Base-by-base conservation (phyloP, 2,888 invertebrate genomes). In the Agonopterix subpropinquella region DNA sequence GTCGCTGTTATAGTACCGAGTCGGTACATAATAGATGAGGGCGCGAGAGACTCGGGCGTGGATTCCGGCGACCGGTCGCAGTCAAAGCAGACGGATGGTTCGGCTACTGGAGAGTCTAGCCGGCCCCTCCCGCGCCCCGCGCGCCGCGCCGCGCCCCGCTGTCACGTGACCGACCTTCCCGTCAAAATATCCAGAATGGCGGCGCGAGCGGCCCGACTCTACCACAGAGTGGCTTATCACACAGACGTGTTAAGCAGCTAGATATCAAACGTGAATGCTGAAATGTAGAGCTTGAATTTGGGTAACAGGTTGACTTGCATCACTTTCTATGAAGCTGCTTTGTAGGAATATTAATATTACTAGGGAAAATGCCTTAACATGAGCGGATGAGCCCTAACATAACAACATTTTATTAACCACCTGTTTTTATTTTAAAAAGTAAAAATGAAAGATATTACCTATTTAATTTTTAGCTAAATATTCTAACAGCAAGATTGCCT, bases 121-220 rank as follows among this genome's bases (percentile, higher is more conserved):
- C 91, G 76, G 79, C 83, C 75, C 68, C 78, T 83, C 75, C 68
- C 78, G 61, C 64, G 68, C 73, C 69, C 64, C 68, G 55, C 59
- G 62, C 54, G 61, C 65, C 54, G 63, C 73, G 81, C 62, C 64
- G 56, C 68, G 74, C 79, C 77, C 83, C 83, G 78, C 88, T 81
- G 90, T 92, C 92, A 92, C 92, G 92, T 92, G 93, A 92, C 91
- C 92, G 93, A 92, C 92, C 92, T 93, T 92, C 92, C 93, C 92
- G 93, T 93, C 93, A 93, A 92, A 93, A 93, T 93, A 93, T 91
- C 91, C 90, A 88, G 87, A 87, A 87, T 87, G 87, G 87, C 84
- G 84, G 82, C 83, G 82, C 80, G 77, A 77, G 70, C 74, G 76
- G 72, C 71, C 77, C 72, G 74, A 65, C 67, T 61, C 64, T 42